These are phyloP conservation scores for Melinaea menophilus DNA, from an alignment of 2,888 invertebrate genomes.

Conservation along the genomic window DNA sequence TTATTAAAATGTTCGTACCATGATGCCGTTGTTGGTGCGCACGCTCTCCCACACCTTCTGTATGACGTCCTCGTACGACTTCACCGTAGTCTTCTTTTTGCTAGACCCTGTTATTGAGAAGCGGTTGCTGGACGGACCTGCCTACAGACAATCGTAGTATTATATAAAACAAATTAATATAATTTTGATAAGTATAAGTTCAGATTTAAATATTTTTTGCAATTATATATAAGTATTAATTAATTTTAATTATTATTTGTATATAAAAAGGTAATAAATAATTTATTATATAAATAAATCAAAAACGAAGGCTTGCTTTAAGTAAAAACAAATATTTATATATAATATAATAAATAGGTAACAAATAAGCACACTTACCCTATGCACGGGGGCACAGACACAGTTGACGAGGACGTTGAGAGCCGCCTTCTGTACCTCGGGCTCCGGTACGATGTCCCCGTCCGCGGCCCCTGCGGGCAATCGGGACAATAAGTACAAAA, in stretches of 20 bases:
- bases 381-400: conserved; percentile 92
- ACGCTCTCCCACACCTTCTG: conserved; percentile 97
- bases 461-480: conserved; percentile 83
- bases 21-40: conserved; percentile 96
- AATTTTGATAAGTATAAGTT: no score
- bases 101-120: conserved; percentile 69
- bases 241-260: no score
- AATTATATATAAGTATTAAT: no score
- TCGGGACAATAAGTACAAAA: no score
- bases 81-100: conserved; percentile 80
- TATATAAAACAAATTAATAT: neutral
- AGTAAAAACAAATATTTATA: no score
- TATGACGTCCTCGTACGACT: conserved; percentile 89
- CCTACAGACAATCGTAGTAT: conserved; percentile 39
- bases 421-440: conserved; percentile 95
- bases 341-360: no score
- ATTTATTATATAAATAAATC: no score
- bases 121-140: conserved; percentile 69
- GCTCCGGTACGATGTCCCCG: conserved; percentile 92
- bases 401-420: conserved; percentile 94
- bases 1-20: conserved; percentile 77
- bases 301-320: no score
- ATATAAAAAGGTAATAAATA: no score
- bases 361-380: conserved; percentile 65
- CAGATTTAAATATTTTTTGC: no score